phyloP scores from a whole-genome alignment of 23 tunicate genomes.

The Botrylloides violaceus region DNA sequence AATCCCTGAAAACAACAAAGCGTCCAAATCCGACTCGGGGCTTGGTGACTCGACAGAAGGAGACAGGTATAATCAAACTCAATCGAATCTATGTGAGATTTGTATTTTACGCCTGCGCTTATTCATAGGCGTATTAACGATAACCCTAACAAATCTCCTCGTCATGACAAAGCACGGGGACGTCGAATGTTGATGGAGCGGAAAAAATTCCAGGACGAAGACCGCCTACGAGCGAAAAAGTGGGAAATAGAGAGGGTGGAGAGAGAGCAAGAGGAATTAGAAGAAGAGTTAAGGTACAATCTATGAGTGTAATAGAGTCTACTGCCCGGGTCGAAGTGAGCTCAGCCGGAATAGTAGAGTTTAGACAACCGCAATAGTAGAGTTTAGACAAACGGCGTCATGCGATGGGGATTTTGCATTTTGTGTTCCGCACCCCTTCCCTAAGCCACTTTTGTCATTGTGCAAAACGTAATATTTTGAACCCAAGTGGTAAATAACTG shows the following conservation, averaged over 20 bases:
- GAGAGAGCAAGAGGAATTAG: slow-evolving; percentile 74
- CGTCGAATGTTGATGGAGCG: slow-evolving; percentile 50
- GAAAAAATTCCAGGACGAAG: slow-evolving; percentile 64
- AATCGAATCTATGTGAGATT: neutral
- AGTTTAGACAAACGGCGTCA: too few species aligned
- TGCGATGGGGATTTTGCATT: too few species aligned
- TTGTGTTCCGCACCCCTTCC: too few species aligned
- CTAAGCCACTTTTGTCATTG: too few species aligned
- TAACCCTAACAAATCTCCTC: slow-evolving; percentile 36
- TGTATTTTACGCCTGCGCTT: neutral
- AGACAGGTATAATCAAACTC: slow-evolving; percentile 38
- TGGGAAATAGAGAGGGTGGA: slow-evolving; percentile 85
- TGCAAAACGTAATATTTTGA: too few species aligned
- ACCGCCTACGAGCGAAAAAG: slow-evolving; percentile 57
- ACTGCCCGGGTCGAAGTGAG: too few species aligned
- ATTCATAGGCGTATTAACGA: slow-evolving; percentile 37
- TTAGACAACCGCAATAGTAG: too few species aligned
- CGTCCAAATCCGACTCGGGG: slow-evolving; percentile 83
- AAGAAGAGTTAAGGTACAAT: slow-evolving; percentile 53
- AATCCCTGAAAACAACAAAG: slow-evolving; percentile 53
- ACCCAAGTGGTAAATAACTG: too few species aligned
- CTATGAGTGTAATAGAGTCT: too few species aligned
- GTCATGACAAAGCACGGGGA: slow-evolving; percentile 42
- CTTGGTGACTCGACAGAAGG: slow-evolving; percentile 91
- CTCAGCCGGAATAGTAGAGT: too few species aligned